Evolutionary conservation across 2,888 invertebrate species (phyloP).

Genomic region (Athalia circularis): DNA sequence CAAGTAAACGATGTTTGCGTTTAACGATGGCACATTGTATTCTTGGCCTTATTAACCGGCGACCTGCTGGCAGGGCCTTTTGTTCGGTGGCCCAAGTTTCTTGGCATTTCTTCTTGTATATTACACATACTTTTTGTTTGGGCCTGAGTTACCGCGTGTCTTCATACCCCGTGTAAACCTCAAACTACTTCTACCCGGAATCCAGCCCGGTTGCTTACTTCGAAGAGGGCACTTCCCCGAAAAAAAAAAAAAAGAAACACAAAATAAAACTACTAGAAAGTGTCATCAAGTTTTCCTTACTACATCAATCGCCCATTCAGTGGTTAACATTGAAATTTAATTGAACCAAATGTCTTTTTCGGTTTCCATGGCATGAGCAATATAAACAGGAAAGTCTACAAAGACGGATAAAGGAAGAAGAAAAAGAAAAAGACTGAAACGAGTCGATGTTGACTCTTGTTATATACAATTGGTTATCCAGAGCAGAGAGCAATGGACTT

Average conservation of each 20-base stretch:
- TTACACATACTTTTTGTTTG: background rate
- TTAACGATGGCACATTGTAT: conserved; percentile 34
- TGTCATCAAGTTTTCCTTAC: too few relatives aligned
- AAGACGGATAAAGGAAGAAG: background rate
- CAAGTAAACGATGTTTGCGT: conserved; percentile 37
- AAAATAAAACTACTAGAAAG: too few relatives aligned
- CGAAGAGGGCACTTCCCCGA: conserved; percentile 21
- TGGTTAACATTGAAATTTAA: too few relatives aligned
- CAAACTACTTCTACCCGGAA: conserved; percentile 29
- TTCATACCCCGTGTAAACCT: conserved; percentile 7
- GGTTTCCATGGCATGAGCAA: background rate
- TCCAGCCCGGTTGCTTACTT: conserved; percentile 19
- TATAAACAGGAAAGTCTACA: background rate
- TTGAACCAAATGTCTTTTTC: too few relatives aligned
- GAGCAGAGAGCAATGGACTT: conserved; percentile 32
- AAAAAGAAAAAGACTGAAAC: background rate
- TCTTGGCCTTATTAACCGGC: conserved; percentile 38
- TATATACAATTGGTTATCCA: conserved; percentile 17
- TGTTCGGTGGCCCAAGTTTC: conserved; percentile 42
- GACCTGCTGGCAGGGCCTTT: conserved; percentile 43
- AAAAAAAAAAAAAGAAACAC: conserved; percentile 4
- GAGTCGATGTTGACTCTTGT: conserved; percentile 19
- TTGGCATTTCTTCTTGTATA: conserved; percentile 24
- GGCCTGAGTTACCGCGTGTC: conserved; percentile 35
- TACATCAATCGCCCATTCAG: too few relatives aligned